Evolutionary conservation across 2,888 invertebrate genomes (phyloP), one percentile per base, ranked within the genome.

Genomic region (Tyria jacobaeae): DNA sequence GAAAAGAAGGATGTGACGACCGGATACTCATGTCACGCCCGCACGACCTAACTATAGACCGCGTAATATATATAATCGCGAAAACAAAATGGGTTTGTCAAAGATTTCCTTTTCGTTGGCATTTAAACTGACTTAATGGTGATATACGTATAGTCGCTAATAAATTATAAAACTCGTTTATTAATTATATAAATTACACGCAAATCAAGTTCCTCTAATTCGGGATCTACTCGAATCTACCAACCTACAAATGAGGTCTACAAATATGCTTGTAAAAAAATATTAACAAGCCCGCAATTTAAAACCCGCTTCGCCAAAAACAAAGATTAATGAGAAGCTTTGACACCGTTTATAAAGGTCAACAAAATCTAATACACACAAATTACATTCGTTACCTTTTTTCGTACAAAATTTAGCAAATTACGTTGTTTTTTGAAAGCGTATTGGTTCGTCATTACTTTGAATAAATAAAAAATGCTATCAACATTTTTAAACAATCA

Each of bases 251-350:
- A 17, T 44, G 41, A n/a, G n/a, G n/a, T 44, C 41, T 10, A 44
- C 7, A 27, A 53, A 60, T 56, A 21, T 68, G 53, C 10, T 17
- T 21, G 3, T 44, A 67, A 74, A 53, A n/a, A 41, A n/a, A 24
- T 58, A 64, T 62, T 31, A 53, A 60, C 60, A 52, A 49, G 55
- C 55, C 44, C 57, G 59, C 75, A 75, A 75, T 75, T 72, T 65
- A 66, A 75, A 66, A 52, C 51, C 51, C 58, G 37, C 44, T 17
- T 58, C 31, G 60, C 62, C 41, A 65, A 62, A 68, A 73, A 75
- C 63, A 71, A 71, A 75, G 60, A 72, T 60, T 73, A 73, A 73
- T 71, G 75, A 66, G 66, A 59, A 75, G 72, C 73, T 71, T 71
- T 73, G 73, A 72, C 72, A 63, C 61, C 60, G n/a, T 71, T 68